A percentile compares a stretch with the other conserved stretches of the same genome.
Evolutionary conservation across 2,797 vertebrate species (phyloP).

Genomic region (Peromyscus aztecus): DNA sequence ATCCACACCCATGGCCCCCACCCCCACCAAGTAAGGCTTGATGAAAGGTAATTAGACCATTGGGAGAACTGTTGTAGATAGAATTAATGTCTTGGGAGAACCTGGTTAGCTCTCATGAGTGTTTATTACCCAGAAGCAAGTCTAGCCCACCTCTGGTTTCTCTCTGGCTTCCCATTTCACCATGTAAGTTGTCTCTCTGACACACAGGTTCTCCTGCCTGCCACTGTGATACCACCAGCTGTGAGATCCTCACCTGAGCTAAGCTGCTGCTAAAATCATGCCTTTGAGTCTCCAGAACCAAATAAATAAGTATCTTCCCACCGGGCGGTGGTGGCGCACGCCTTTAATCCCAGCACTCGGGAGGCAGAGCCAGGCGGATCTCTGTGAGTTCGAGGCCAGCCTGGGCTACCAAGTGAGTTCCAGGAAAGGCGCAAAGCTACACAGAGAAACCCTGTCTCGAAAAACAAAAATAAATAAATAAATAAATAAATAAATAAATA

Average conservation of each 20-base stretch:
- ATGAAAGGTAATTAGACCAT: neutral
- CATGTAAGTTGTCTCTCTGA: neutral
- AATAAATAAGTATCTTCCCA: no score
- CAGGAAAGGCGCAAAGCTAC: no score
- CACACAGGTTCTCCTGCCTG: neutral
- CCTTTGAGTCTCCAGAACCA: neutral
- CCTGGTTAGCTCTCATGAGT: neutral
- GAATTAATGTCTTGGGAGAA: neutral
- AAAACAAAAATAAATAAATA: slow-evolving; percentile 14
- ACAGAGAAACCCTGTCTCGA: no score
- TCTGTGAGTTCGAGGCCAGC: no score
- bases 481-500: slow-evolving; percentile 14
- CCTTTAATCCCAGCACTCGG: no score
- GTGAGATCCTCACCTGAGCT: neutral
- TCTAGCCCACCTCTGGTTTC: neutral
- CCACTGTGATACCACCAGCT: no score
- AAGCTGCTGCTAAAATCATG: neutral
- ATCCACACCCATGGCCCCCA: neutral
- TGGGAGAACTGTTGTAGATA: neutral
- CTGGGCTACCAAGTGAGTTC: no score
- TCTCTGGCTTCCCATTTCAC: neutral
- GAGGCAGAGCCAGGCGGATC: no score
- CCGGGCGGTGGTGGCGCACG: no score
- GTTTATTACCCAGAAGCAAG: neutral
- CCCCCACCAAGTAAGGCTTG: neutral